These are phyloP conservation scores for Uloborus diversus DNA, from an alignment of 1,140 invertebrate species.

Conservation along the genomic window DNA sequence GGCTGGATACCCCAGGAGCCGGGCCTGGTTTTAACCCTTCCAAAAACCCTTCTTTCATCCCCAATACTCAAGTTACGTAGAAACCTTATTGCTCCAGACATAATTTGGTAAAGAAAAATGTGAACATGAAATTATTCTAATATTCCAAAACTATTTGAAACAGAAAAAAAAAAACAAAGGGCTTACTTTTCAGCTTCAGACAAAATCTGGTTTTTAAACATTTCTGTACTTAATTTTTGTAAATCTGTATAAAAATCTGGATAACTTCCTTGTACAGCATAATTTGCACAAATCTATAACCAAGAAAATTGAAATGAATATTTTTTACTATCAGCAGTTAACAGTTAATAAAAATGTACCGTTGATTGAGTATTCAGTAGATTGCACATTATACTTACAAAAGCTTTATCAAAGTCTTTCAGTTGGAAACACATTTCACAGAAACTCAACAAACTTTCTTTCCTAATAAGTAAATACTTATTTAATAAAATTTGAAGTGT, in stretches of 20 bases:
- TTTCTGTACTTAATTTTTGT: not conserved
- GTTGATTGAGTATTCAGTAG: not conserved
- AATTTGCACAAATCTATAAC: conserved; percentile 24
- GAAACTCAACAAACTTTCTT: not conserved
- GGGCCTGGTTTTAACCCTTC: no score
- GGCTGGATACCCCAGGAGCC: no score
- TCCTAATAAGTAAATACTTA: no score
- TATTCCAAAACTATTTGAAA: not conserved
- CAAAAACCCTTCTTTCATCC: no score
- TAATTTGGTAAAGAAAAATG: no score
- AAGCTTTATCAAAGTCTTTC: conserved; percentile 7
- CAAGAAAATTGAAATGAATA: not conserved
- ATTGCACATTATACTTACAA: not conserved
- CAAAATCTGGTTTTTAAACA: conserved; percentile 11
- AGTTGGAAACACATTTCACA: conserved; percentile 10
- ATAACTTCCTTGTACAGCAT: conserved; percentile 8
- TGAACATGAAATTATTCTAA: not conserved
- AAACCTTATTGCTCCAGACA: no score
- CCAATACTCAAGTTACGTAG: no score
- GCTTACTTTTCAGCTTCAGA: conserved; percentile 1
- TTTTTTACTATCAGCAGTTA: no score
- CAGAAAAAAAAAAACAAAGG: not conserved
- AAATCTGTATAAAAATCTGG: conserved; percentile 20
- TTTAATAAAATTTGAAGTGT: no score
- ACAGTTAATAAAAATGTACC: not conserved